Evolutionary conservation across 2,113 vertebrate genomes (phyloP).

Genomic region (zebrafish (Danio rerio)): DNA sequence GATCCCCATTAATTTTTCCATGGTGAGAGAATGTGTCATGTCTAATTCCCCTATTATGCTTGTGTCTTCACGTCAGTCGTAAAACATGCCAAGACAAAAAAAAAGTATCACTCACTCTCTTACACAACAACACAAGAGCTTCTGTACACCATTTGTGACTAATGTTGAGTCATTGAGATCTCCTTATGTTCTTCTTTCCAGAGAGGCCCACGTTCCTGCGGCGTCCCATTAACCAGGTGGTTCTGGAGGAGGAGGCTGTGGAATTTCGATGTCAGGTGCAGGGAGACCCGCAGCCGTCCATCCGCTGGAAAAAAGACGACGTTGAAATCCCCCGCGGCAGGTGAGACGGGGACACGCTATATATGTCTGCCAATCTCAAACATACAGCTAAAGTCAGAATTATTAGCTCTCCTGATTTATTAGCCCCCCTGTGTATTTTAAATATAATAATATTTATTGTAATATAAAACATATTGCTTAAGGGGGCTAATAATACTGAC

Average conservation of each 20-base stretch:
- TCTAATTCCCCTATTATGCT: constrained; percentile 5
- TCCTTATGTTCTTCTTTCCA: constrained; percentile 60
- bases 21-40: constrained; percentile 1
- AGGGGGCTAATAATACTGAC: no score
- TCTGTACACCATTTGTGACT: neutral
- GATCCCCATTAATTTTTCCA: neutral
- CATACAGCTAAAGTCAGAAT: neutral
- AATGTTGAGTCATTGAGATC: constrained; percentile 1
- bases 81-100: constrained; percentile 13
- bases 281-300: constrained; percentile 93
- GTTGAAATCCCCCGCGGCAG: constrained; percentile 91
- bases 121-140: constrained; percentile 10
- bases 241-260: constrained; percentile 92
- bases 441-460: no score
- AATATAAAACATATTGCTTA: no score
- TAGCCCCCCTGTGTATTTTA: no score
- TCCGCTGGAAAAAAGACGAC: constrained; percentile 96
- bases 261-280: constrained; percentile 98
- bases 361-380: constrained; percentile 8
- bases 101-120: neutral
- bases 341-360: constrained; percentile 67
- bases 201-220: constrained; percentile 95
- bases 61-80: neutral
- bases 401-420: no score
- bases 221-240: constrained; percentile 96